Evolutionary conservation across 2,797 vertebrate species (phyloP), one percentile per base, ranked within the genome.

Genomic region (Gallinago nigripennis): DNA sequence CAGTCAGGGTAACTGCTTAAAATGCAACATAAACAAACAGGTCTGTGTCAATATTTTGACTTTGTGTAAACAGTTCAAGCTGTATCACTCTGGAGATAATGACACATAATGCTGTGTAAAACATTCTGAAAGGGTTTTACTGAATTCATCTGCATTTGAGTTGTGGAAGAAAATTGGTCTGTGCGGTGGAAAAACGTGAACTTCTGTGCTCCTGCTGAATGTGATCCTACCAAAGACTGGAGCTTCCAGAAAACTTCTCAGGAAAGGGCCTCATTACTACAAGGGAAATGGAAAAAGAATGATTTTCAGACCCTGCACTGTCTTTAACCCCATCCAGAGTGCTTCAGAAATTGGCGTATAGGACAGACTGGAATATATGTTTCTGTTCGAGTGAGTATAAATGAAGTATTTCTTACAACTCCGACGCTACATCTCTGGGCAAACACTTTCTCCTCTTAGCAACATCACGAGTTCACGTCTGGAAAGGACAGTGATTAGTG

Each of bases 21-120:
- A 96, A 95, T 72, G 81, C 91, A 91, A 88, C 71, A 86, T 41
- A 89, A 94, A 88, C 60, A 89, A 88, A 64, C 65, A 84, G 70
- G 66, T 72, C 82, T 64, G 28, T 84, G 73, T 91, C 89, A 94
- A 80, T 90, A 88, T 86, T 95, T 73, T 84, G 80, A 73, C 71
- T 88, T 4, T 4, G 77, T 64, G 65, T 83, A 93, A 95, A 96
- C 81, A 89, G 94, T 91, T 91, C 88, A 83, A 91, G 65, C 78
- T 54, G 65, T 48, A 88, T 51, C 43, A 16, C 60, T 84, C 73
- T 18, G 73, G 53, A 85, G 90, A 84, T 82, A 94, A 94, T 76
- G 51, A 61, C 78, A 79, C 8, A 6, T 79, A 94, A 95, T 86
- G 80, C 50, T 53, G 30, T 11, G 35, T 45, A 66, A 92, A 84